Evolutionary conservation across 2,113 vertebrate genomes (phyloP), one percentile per base, ranked within the genome.

Genomic region (Ondatra zibethicus): DNA sequence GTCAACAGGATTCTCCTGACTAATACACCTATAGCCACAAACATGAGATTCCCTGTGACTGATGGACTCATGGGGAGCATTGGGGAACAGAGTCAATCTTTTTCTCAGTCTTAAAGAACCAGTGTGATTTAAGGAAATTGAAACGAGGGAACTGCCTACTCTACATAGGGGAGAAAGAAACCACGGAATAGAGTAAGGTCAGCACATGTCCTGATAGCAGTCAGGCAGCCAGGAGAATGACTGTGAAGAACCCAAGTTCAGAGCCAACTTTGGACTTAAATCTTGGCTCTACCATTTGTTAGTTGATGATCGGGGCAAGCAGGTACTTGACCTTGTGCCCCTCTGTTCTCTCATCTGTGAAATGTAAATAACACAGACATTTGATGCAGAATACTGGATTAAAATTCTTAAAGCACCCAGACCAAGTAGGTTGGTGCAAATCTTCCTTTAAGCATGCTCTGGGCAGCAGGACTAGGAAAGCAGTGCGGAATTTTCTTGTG

Each of bases 361-460:
- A 73, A 45, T 17, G n/a, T 0, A 16, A 16, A 3, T 9, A 17
- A 19, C 50, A 73, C 1, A 81, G 42, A 92, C 27, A 39, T 63
- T 25, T 42, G 14, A 42, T 58, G 17, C 39, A 17, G 29, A 92
- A 63, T 73, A 73, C 31, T 17, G 52, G 77, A 19, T 50, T 80
- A 55, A 4, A 78, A 45, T 72, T 84, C 68, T 8, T 16, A 25
- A 77, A 70, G 47, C 21, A n/a, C 21, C 55, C 23, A 5, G 14
- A 61, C 36, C 16, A 4, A 1, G 1, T 55, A 33, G 3, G 9
- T 45, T 63, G 3, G n/a, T 89, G 4, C 10, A 23, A 4, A 7
- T 14, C 4, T 10, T 76, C 33, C 39, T 73, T 52, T 25, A 36
- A 86, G 14, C 85, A 42, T 82, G 25, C 86, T 66, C 82, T 68